Evolutionary conservation across 2,797 vertebrate genomes (phyloP).

Genomic region (Pangasius sanitwongsei): DNA sequence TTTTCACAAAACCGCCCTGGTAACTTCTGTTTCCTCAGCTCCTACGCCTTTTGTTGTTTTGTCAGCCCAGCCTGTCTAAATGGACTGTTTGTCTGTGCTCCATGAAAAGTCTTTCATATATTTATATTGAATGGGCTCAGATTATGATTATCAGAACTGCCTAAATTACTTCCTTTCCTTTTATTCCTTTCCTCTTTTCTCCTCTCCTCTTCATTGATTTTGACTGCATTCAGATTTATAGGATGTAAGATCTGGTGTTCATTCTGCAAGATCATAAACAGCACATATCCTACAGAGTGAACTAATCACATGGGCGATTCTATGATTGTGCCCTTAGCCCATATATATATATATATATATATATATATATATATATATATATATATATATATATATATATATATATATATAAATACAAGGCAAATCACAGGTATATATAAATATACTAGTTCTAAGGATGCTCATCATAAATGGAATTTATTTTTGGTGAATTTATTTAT

Average conservation of each 20-base stretch:
- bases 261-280: neutral
- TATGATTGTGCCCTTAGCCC: neutral
- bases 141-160: neutral
- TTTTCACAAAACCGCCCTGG: neutral
- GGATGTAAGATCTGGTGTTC: neutral
- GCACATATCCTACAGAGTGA: neutral
- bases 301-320: neutral
- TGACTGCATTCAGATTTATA: conserved; percentile 1
- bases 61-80: neutral
- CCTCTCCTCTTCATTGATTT: neutral
- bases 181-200: neutral
- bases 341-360: too few relatives aligned
- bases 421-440: neutral
- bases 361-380: too few relatives aligned
- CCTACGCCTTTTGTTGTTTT: neutral
- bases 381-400: too few relatives aligned
- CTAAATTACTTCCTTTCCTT: neutral
- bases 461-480: neutral
- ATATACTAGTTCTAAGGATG: neutral
- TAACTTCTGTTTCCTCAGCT: neutral
- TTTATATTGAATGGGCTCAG: neutral
- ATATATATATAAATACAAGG: too few relatives aligned
- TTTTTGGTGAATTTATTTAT: neutral
- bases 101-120: neutral
- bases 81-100: neutral